phyloP scores from a whole-genome alignment of 1,140 invertebrate genomes.

The Diplogasteroides magnus region DNA sequence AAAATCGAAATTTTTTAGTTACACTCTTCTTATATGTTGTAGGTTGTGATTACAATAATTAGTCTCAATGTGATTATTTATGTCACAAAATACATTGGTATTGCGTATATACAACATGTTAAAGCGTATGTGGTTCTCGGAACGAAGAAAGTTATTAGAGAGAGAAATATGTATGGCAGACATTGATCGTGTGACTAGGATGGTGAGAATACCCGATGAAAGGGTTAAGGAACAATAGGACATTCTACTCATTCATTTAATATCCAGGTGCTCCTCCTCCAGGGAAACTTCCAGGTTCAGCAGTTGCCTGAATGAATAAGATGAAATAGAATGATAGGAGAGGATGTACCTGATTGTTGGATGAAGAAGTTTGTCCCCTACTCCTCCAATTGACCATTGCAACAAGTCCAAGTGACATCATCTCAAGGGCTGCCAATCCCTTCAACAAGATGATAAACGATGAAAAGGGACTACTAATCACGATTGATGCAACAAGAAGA shows the following conservation, averaged over 20 bases:
- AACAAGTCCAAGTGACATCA: background rate
- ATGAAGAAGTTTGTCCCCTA: background rate
- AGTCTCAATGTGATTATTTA: too few relatives aligned
- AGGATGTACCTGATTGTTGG: constrained; percentile 4
- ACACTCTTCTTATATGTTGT: too few relatives aligned
- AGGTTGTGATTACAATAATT: too few relatives aligned
- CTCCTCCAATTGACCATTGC: background rate
- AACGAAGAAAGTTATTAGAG: too few relatives aligned
- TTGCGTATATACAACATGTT: too few relatives aligned
- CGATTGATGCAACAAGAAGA: constrained; percentile 1
- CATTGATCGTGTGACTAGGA: too few relatives aligned
- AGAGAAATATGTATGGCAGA: too few relatives aligned
- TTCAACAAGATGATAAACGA: background rate
- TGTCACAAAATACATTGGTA: too few relatives aligned
- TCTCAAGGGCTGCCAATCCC: background rate
- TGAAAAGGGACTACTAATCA: background rate
- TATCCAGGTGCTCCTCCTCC: constrained; percentile 5
- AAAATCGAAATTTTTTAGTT: too few relatives aligned
- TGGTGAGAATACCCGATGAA: too few relatives aligned
- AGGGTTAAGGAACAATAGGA: too few relatives aligned
- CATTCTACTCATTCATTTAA: constrained; percentile 1
- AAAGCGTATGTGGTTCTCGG: too few relatives aligned
- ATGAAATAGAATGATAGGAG: constrained; percentile 4
- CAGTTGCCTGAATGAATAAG: background rate
- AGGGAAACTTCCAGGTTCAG: constrained; percentile 1